phyloP scores from a whole-genome alignment of 2,888 invertebrate genomes.

The Paralinhomoeus sp. region DNA sequence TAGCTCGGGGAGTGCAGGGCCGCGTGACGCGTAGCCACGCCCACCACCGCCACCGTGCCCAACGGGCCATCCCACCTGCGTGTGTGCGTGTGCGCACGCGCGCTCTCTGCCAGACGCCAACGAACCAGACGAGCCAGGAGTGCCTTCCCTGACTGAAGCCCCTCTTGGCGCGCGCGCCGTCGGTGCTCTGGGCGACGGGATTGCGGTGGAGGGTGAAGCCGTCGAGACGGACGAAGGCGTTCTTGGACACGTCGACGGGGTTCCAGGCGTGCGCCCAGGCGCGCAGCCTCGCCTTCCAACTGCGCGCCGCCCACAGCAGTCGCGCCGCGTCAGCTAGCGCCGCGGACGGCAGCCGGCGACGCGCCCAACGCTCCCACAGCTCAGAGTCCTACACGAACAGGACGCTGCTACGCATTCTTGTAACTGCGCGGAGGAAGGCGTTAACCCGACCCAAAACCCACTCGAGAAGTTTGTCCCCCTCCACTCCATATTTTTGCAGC shows the following conservation, averaged over 20 bases:
- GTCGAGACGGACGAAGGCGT: slow-evolving; percentile 84
- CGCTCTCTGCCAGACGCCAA: not conserved
- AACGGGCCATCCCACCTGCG: slow-evolving; percentile 45
- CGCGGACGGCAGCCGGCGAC: slow-evolving; percentile 59
- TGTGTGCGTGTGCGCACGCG: not conserved
- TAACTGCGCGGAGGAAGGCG: too few relatives aligned
- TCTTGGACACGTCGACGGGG: slow-evolving; percentile 52
- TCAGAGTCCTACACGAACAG: slow-evolving; percentile 72
- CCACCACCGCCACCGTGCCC: slow-evolving; percentile 90
- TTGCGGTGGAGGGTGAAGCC: slow-evolving; percentile 92
- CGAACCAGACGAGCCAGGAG: slow-evolving; percentile 85
- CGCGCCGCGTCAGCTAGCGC: slow-evolving; percentile 61
- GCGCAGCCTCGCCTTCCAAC: slow-evolving; percentile 72
- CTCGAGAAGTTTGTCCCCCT: too few relatives aligned
- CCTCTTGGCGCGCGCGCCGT: slow-evolving; percentile 60
- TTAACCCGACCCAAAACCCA: too few relatives aligned
- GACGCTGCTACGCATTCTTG: too few relatives aligned
- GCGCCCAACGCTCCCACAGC: slow-evolving; percentile 74
- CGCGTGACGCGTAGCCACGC: slow-evolving; percentile 69
- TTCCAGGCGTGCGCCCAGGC: slow-evolving; percentile 92
- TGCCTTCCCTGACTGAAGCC: slow-evolving; percentile 70
- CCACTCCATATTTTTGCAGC: too few relatives aligned
- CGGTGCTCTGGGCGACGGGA: slow-evolving; percentile 93
- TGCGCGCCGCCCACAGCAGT: slow-evolving; percentile 58
- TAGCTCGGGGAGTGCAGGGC: slow-evolving; percentile 80